Conservation (phyloP, 2,797 vertebrate species). For the Lagocephalus sceleratus region DNA sequence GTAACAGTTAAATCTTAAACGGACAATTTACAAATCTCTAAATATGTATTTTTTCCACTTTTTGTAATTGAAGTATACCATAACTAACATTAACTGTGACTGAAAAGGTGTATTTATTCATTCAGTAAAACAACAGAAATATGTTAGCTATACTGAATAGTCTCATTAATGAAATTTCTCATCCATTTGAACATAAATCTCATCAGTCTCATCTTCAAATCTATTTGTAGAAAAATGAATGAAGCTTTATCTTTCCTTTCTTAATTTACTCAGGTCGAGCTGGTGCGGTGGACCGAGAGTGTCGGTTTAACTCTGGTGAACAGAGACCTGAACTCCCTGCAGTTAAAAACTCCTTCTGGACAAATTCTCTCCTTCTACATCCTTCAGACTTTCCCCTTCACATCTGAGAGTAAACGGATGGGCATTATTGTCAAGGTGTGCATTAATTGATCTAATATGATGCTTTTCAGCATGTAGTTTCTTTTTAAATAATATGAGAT, state of each 20-base stretch:
- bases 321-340: slow-evolving; percentile 91
- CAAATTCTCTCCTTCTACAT: slow-evolving; percentile 90
- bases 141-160: too few relatives aligned
- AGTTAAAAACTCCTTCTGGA: slow-evolving; percentile 89
- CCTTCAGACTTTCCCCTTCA: slow-evolving; percentile 97
- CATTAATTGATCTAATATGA: too few relatives aligned
- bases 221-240: neutral
- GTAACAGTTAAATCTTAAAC: too few relatives aligned
- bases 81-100: neutral
- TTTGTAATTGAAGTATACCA: neutral
- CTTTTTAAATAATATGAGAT: too few relatives aligned
- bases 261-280: slow-evolving; percentile 79
- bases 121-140: neutral
- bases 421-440: slow-evolving; percentile 91
- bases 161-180: neutral
- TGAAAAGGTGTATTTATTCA: neutral
- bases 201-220: neutral
- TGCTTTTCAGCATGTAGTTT: too few relatives aligned
- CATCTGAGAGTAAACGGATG: slow-evolving; percentile 97
- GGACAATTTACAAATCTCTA: neutral
- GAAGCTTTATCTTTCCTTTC: neutral
- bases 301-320: slow-evolving; percentile 93
- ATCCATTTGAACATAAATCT: neutral
- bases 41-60: neutral
- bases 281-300: slow-evolving; percentile 95